These are phyloP conservation scores for Eudasyphora cyanicolor DNA, from an alignment of 2,888 invertebrate genomes.

Conservation along the genomic window DNA sequence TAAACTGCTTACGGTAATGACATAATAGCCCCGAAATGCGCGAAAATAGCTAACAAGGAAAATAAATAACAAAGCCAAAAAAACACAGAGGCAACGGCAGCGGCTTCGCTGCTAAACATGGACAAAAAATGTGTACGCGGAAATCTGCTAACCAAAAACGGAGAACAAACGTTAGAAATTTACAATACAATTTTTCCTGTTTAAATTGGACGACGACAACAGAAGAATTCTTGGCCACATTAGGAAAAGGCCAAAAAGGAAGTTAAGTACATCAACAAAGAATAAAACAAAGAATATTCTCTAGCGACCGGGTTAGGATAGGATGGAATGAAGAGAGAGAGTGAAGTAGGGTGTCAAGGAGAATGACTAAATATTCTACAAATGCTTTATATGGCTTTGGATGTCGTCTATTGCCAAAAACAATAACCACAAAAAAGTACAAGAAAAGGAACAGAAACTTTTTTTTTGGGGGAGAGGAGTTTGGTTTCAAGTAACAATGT, in stretches of 20 bases:
- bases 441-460: neutral
- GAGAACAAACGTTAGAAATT: slow-evolving; percentile 7
- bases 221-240: neutral
- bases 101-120: neutral
- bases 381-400: slow-evolving; percentile 61
- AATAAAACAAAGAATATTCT: neutral
- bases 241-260: neutral
- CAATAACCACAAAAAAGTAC: neutral
- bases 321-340: neutral
- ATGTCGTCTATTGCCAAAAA: neutral
- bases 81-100: neutral
- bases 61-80: neutral
- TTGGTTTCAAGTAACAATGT: neutral
- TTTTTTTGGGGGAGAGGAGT: no score
- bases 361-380: slow-evolving; percentile 45
- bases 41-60: slow-evolving; percentile 15
- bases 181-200: slow-evolving; percentile 2
- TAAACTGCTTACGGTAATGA: neutral
- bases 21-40: slow-evolving; percentile 14
- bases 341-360: neutral
- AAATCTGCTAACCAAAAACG: neutral
- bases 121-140: neutral
- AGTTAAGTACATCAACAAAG: neutral
- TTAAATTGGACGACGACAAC: neutral
- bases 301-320: neutral